Evolutionary conservation across 1,140 invertebrate species (phyloP), one percentile per base, ranked within the genome.

Genomic region (Rhyzopertha dominica): DNA sequence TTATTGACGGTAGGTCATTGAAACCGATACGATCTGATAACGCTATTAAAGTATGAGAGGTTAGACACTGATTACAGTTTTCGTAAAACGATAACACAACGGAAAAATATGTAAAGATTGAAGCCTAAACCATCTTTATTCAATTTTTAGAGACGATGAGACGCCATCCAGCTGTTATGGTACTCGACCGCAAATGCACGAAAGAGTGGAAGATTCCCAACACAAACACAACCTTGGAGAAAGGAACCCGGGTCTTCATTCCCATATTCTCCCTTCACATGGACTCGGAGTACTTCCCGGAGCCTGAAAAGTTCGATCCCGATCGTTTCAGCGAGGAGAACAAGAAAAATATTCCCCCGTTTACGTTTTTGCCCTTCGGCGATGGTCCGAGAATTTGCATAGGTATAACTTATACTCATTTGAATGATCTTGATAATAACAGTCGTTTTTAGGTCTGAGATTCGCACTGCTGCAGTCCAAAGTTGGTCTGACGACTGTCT

Each of bases 191-290:
- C n/a, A n/a, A n/a, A n/a, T n/a, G n/a, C n/a, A n/a, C n/a, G n/a
- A n/a, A 28, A 16, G 61, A 71, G 4, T 74, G 71, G 20, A 18
- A 52, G 0, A 59, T 73, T 3, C 61, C 70, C 9, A 62, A 71
- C 12, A 55, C 62, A 41, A 62, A 68, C 1, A 56, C 68, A 23
- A 60, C 56, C 1, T 64, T 49, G n/a, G 48, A 59, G 5, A 68
- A 67, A 0, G 62, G 65, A 2, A 68, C 59, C 0, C 53, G 56
- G 1, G 40, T 67, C 2, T 30, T 22, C 14, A 10, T 49, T 22
- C 30, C 47, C 4, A 19, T 37, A 2, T 8, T 17, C 4, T 39
- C 23, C 9, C 18, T 49, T 17, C 47, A 49, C 12, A 16, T 17
- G 7, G 47, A 49, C 44, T 35, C 47, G 5, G 40, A 49, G 26